These are phyloP conservation scores for Scomber japonicus DNA, from an alignment of 2,113 vertebrate species.

Conservation along the genomic window DNA sequence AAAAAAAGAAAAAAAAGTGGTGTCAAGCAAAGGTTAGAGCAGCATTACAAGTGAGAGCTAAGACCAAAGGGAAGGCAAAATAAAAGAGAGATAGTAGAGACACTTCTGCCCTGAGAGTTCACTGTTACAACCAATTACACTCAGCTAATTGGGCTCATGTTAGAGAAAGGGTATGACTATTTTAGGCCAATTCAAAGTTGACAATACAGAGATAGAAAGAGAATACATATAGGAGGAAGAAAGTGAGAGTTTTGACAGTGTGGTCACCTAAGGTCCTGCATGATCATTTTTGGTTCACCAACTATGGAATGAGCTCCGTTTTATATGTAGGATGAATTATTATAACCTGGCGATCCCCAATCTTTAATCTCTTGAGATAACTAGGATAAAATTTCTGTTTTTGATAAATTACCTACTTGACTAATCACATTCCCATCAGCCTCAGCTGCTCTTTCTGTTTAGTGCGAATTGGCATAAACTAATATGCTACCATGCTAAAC, in stretches of 20 bases:
- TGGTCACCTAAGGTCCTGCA: background rate
- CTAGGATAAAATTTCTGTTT: background rate
- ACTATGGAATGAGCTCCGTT: no score
- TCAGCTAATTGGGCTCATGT: background rate
- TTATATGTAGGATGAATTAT: background rate
- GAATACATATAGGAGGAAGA: background rate
- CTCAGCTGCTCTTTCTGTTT: no score
- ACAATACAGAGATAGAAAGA: background rate
- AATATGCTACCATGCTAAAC: no score
- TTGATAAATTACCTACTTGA: no score
- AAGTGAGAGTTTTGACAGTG: background rate
- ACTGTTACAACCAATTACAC: background rate
- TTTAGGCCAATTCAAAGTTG: background rate
- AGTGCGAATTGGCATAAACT: no score
- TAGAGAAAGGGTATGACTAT: background rate
- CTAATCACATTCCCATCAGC: no score
- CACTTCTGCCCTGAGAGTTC: background rate
- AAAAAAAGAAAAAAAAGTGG: background rate
- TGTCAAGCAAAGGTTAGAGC: background rate
- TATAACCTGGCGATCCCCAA: background rate
- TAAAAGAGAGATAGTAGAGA: background rate
- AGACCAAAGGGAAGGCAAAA: background rate
- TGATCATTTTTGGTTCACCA: background rate
- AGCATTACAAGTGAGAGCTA: constrained; percentile 8
- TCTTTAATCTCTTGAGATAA: background rate